phyloP scores from a whole-genome alignment of 2,113 vertebrate species.

The Entelurus aequoreus region DNA sequence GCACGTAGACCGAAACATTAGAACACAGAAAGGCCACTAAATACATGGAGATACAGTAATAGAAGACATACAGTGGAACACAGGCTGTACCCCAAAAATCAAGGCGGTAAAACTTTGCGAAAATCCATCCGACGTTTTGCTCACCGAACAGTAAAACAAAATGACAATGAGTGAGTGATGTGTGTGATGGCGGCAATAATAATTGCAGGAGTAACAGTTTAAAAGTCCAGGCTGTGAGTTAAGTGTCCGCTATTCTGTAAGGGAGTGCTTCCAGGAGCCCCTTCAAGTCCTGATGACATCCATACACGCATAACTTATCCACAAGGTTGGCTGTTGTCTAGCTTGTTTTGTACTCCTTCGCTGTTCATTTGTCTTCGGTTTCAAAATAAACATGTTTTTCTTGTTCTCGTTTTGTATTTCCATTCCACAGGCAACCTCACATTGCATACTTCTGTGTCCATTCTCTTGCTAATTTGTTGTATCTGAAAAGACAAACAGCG shows the following conservation, averaged over 20 bases:
- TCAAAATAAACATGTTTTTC: constrained; percentile 63
- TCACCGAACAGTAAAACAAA: constrained; percentile 42
- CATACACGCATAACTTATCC: constrained; percentile 56
- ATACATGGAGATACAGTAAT: constrained; percentile 64
- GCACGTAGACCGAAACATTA: constrained; percentile 54
- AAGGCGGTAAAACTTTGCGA: constrained; percentile 33
- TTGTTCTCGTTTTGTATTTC: constrained; percentile 61
- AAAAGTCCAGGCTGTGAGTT: constrained; percentile 56
- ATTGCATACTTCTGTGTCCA: constrained; percentile 82
- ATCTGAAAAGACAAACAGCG: constrained; percentile 55
- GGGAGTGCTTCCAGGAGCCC: constrained; percentile 56
- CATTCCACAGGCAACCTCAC: constrained; percentile 59
- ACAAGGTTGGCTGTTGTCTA: constrained; percentile 52
- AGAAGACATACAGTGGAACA: constrained; percentile 61
- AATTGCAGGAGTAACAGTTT: constrained; percentile 62
- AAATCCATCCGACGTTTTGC: constrained; percentile 48
- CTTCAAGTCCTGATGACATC: constrained; percentile 60
- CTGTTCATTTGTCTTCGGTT: constrained; percentile 61
- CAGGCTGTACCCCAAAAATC: constrained; percentile 51
- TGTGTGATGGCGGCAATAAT: constrained; percentile 47
- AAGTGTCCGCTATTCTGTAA: constrained; percentile 63
- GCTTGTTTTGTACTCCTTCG: constrained; percentile 34
- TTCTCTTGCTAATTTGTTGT: constrained; percentile 80
- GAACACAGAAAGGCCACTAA: constrained; percentile 68
- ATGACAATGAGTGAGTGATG: constrained; percentile 41